A percentile compares a stretch with the other conserved stretches of the same genome.
Conservation (phyloP, 1,140 invertebrate genomes). For the Apis dorsata region DNA sequence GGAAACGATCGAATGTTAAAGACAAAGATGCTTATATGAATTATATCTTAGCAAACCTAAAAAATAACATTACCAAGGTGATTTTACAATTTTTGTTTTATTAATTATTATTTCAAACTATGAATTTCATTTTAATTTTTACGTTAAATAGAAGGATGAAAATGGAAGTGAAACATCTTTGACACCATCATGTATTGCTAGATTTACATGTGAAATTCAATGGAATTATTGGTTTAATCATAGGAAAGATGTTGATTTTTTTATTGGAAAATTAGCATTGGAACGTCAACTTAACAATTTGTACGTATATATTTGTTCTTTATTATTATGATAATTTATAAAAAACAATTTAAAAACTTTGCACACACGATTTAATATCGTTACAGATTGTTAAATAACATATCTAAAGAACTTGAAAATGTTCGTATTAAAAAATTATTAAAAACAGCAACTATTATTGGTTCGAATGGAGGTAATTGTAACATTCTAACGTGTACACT, state of each 20-base stretch:
- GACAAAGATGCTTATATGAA: conserved; percentile 49
- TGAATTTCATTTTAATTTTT: not conserved
- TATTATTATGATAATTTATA: conserved; percentile 55
- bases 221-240: conserved; percentile 71
- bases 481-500: conserved; percentile 68
- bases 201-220: conserved; percentile 76
- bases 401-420: conserved; percentile 67
- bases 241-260: conserved; percentile 66
- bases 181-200: conserved; percentile 73
- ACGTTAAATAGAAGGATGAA: conserved; percentile 7
- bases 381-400: conserved; percentile 72
- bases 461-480: conserved; percentile 65
- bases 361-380: not conserved
- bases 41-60: conserved; percentile 65
- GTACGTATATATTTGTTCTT: conserved; percentile 62
- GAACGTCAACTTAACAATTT: conserved; percentile 76
- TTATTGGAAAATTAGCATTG: conserved; percentile 66
- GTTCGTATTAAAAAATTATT: conserved; percentile 70
- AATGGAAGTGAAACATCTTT: conserved; percentile 36
- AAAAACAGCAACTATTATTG: conserved; percentile 73
- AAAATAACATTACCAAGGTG: conserved; percentile 61
- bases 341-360: not conserved
- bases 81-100: conserved; percentile 2
- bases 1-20: conserved; percentile 64
- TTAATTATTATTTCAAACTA: not conserved